A percentile compares a stretch with the other conserved stretches of the same genome.
Evolutionary conservation across 2,797 vertebrate species (phyloP).

Genomic region (Etheostoma perlongum): DNA sequence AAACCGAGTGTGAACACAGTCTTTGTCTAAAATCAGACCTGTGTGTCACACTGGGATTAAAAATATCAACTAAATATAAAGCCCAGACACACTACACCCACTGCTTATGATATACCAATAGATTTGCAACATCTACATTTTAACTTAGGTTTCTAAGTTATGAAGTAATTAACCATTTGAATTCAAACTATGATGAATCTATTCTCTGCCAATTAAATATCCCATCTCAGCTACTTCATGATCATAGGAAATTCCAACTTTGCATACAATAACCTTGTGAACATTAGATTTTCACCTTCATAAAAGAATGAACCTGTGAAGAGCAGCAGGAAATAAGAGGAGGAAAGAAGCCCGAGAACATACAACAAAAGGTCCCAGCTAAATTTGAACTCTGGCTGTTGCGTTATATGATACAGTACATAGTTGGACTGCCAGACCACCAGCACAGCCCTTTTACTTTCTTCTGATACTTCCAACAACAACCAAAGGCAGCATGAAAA

Average conservation of each 20-base stretch:
- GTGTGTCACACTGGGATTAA: not conserved
- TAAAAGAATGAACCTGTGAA: not conserved
- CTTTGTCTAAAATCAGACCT: not conserved
- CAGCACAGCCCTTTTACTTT: not conserved
- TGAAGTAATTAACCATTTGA: not conserved
- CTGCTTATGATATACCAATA: not conserved
- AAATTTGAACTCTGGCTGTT: slow-evolving; percentile 58
- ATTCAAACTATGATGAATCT: not conserved
- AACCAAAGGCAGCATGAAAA: not conserved
- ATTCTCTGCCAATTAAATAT: not conserved
- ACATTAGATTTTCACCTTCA: not conserved
- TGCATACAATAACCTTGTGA: not conserved
- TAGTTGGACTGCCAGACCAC: slow-evolving; percentile 15
- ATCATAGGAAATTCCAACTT: not conserved
- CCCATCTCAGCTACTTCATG: not conserved
- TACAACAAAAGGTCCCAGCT: slow-evolving; percentile 65
- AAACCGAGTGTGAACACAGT: not conserved
- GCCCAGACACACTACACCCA: not conserved
- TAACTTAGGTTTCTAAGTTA: not conserved
- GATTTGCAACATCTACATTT: not conserved
- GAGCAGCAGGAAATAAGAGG: slow-evolving; percentile 23
- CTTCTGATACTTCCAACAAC: not conserved
- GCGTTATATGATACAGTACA: slow-evolving; percentile 50
- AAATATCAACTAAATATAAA: not conserved
- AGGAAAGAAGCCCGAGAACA: slow-evolving; percentile 8